Percentiles rank a stretch among this genome's conserved stretches.
Conservation (phyloP, 2,113 vertebrate species). For the Cheilinus undulatus region DNA sequence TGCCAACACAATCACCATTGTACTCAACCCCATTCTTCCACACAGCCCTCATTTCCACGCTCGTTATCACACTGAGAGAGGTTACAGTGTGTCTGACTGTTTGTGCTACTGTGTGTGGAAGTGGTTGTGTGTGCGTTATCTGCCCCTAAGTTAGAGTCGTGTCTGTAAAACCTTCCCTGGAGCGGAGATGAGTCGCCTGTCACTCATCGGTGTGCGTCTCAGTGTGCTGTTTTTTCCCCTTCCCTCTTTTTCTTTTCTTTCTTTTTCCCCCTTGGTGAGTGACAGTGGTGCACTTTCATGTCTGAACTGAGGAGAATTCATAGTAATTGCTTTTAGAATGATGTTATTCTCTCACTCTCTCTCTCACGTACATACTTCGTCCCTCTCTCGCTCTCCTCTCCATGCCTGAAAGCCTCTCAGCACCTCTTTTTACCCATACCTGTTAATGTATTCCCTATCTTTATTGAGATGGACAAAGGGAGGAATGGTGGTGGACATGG, state of each 20-base stretch:
- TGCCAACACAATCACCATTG: slow-evolving; percentile 75
- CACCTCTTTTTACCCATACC: slow-evolving; percentile 39
- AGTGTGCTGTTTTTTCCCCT: slow-evolving; percentile 62
- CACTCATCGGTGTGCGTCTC: slow-evolving; percentile 77
- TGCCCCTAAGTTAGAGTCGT: slow-evolving; percentile 79
- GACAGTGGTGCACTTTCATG: slow-evolving; percentile 82
- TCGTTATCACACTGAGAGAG: slow-evolving; percentile 74
- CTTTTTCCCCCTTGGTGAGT: slow-evolving; percentile 65
- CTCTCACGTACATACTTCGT: slow-evolving; percentile 32
- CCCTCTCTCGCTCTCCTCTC: slow-evolving; percentile 41
- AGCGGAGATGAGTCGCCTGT: slow-evolving; percentile 81
- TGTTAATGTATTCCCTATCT: slow-evolving; percentile 66
- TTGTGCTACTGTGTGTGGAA: slow-evolving; percentile 39
- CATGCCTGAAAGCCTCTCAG: slow-evolving; percentile 36
- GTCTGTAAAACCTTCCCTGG: slow-evolving; percentile 81
- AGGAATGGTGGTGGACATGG: slow-evolving; percentile 49
- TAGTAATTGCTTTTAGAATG: slow-evolving; percentile 86
- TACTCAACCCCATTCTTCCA: slow-evolving; percentile 70
- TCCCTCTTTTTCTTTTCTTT: slow-evolving; percentile 45
- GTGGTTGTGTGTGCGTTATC: slow-evolving; percentile 62
- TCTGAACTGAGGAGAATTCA: slow-evolving; percentile 86
- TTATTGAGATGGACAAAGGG: slow-evolving; percentile 63
- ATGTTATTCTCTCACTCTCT: slow-evolving; percentile 73
- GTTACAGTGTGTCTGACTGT: slow-evolving; percentile 67
- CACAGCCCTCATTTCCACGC: slow-evolving; percentile 77